phyloP scores from a whole-genome alignment of 2,113 vertebrate species.

The Excalfactoria chinensis region DNA sequence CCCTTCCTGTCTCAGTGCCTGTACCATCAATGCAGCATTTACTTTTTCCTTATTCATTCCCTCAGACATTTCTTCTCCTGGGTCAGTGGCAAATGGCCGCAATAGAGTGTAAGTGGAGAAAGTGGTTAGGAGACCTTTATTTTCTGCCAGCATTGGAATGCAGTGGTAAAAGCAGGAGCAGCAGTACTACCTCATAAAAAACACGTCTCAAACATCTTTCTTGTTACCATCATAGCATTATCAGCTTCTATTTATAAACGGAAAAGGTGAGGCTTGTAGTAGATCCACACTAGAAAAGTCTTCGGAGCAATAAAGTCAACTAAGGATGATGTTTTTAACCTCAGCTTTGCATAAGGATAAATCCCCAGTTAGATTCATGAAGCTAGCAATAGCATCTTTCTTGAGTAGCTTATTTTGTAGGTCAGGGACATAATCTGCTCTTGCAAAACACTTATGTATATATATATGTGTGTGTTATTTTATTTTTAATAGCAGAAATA shows the following conservation, averaged over 20 bases:
- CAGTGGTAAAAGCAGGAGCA: not conserved
- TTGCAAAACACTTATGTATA: not conserved
- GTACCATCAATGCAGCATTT: not conserved
- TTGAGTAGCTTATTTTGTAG: not conserved
- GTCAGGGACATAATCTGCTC: not conserved
- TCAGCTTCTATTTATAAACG: not conserved
- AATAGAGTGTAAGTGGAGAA: not conserved
- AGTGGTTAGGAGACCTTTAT: not conserved
- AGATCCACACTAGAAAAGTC: not conserved
- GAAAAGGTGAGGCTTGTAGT: not conserved
- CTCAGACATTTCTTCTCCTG: not conserved
- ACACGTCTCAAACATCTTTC: not conserved
- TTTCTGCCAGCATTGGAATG: fast-evolving
- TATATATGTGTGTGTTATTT: too few relatives aligned
- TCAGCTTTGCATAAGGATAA: not conserved
- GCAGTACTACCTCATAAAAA: not conserved
- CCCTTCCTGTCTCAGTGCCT: not conserved
- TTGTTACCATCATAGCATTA: not conserved
- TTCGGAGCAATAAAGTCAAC: not conserved
- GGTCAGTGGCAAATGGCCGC: not conserved
- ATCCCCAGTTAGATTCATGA: not conserved
- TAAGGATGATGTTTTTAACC: not conserved
- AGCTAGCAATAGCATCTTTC: not conserved
- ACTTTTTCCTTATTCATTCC: not conserved
- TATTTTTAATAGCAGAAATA: not conserved